Conservation (phyloP, 2,113 vertebrate genomes). For the Archilochus colubris region DNA sequence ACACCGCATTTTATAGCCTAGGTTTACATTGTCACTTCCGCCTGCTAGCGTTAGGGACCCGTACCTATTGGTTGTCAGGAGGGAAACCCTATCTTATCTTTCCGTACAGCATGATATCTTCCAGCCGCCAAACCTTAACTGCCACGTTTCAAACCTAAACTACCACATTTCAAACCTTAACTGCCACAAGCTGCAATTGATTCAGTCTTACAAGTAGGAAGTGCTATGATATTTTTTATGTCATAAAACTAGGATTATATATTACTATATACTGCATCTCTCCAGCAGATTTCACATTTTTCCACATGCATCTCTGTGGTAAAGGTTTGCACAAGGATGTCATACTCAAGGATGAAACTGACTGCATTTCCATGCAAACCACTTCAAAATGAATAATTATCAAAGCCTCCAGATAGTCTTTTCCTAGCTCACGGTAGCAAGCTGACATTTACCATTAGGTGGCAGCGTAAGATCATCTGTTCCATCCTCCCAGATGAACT, state of each 20-base stretch:
- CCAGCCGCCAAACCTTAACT: too few relatives aligned
- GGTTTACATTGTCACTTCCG: too few relatives aligned
- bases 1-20: too few relatives aligned
- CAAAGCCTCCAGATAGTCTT: background rate
- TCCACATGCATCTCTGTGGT: background rate
- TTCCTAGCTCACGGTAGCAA: background rate
- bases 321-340: background rate
- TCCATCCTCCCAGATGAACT: background rate
- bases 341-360: background rate
- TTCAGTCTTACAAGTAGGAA: background rate
- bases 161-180: too few relatives aligned
- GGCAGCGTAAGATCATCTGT: conserved; percentile 75
- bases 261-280: background rate
- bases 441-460: conserved; percentile 74
- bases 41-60: too few relatives aligned
- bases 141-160: too few relatives aligned
- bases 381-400: background rate
- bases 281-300: background rate
- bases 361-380: background rate
- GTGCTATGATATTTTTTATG: background rate
- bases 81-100: too few relatives aligned
- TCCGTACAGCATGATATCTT: too few relatives aligned
- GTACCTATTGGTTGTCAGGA: too few relatives aligned
- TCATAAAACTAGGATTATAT: background rate
- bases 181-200: background rate